Evolutionary conservation across 2,888 invertebrate genomes (phyloP).

Genomic region (Pseudolycoriella hygida): DNA sequence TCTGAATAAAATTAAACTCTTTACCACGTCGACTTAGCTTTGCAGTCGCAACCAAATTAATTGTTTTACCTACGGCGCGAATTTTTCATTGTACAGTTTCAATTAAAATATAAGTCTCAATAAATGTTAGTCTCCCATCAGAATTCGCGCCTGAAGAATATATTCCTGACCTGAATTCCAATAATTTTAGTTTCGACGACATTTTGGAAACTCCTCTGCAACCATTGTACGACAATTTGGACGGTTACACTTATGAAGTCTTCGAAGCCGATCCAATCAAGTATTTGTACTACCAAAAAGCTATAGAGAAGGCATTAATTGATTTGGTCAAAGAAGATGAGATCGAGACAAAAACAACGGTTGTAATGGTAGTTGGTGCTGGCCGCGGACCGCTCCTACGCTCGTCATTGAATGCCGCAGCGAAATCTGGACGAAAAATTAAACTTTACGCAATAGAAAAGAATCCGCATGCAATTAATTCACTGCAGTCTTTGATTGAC

Average conservation of each 20-base stretch:
- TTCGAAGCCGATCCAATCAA: conserved; percentile 97
- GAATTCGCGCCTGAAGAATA: too few relatives aligned
- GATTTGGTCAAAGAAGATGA: conserved; percentile 33
- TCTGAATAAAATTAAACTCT: too few relatives aligned
- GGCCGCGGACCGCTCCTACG: conserved; percentile 90
- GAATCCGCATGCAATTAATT: conserved; percentile 88
- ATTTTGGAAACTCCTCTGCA: conserved; percentile 80
- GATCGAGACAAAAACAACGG: conserved; percentile 32
- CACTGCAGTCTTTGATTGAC: conserved; percentile 53
- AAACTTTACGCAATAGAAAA: conserved; percentile 93
- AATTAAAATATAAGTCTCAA: too few relatives aligned
- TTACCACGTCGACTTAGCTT: too few relatives aligned
- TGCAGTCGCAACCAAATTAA: too few relatives aligned
- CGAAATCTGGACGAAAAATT: conserved; percentile 49
- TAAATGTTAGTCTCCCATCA: too few relatives aligned
- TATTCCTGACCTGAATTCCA: too few relatives aligned
- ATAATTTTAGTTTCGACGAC: conserved; percentile 65
- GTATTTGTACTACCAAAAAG: conserved; percentile 74
- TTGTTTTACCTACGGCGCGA: too few relatives aligned
- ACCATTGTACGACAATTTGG: conserved; percentile 89
- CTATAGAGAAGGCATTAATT: conserved; percentile 57
- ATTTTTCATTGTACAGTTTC: too few relatives aligned
- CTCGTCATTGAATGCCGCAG: conserved; percentile 65
- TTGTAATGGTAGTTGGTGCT: conserved; percentile 83
- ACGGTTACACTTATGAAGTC: conserved; percentile 89